A percentile compares a stretch with the other conserved stretches of the same genome.
Conservation (phyloP, 2,888 invertebrate species). For the Odontothrips loti region DNA sequence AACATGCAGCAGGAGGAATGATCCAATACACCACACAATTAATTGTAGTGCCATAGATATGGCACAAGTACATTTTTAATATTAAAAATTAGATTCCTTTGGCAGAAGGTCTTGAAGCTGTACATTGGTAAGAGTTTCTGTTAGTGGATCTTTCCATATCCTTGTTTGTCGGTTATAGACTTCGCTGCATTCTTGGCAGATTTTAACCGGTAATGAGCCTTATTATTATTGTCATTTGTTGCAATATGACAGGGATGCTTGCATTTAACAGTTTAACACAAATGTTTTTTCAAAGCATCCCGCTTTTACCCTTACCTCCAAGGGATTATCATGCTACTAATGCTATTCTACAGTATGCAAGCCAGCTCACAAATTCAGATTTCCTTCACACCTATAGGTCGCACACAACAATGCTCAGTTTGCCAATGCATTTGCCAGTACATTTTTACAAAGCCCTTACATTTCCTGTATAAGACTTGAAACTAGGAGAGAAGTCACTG, state of each 20-base stretch:
- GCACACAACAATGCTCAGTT: not conserved
- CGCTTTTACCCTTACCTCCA: not conserved
- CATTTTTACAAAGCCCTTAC: no score
- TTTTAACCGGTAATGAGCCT: not conserved
- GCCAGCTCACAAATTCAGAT: constrained; percentile 28
- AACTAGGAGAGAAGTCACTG: no score
- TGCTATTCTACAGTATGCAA: constrained; percentile 9
- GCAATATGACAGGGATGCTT: constrained; percentile 5
- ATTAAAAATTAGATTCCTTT: not conserved
- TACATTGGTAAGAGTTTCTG: not conserved
- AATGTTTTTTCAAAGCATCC: no score
- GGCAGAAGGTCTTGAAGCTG: not conserved
- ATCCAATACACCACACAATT: not conserved
- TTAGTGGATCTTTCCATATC: not conserved
- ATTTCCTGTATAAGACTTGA: no score
- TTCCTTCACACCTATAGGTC: constrained; percentile 21
- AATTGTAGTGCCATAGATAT: not conserved
- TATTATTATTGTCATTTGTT: constrained; percentile 21
- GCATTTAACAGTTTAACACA: not conserved
- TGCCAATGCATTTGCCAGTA: not conserved
- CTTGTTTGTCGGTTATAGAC: not conserved
- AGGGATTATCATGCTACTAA: not conserved
- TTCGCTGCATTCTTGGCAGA: not conserved
- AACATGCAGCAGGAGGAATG: constrained; percentile 6
- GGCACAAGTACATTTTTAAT: not conserved